phyloP scores from a whole-genome alignment of 1,140 invertebrate species.

The Cephus cinctus region DNA sequence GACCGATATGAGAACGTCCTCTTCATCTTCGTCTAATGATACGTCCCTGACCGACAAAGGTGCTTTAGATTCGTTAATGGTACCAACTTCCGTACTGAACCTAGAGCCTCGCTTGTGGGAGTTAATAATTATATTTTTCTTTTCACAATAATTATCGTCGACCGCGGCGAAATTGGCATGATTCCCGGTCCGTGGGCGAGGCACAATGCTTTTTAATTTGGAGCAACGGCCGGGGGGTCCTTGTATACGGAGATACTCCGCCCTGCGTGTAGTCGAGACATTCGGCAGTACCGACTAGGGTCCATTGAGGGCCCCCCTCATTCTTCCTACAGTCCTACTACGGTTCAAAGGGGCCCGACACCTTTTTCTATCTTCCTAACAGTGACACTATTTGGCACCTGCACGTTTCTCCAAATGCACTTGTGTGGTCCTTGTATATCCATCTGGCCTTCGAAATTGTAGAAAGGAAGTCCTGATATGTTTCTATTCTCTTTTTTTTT shows the following conservation, averaged over 20 bases:
- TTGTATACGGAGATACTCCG: not conserved
- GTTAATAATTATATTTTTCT: not conserved
- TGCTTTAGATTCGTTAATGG: no score
- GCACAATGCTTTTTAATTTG: slow-evolving; percentile 12
- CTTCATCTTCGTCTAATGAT: slow-evolving; percentile 1
- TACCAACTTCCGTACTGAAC: not conserved
- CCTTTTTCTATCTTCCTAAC: slow-evolving; percentile 11
- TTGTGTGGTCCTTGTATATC: no score
- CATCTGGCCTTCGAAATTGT: no score
- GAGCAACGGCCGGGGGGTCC: not conserved
- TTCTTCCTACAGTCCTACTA: no score
- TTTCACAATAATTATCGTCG: not conserved
- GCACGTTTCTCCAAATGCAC: no score
- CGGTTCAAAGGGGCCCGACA: not conserved
- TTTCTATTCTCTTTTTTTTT: no score
- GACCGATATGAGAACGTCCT: not conserved
- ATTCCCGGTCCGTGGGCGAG: not conserved
- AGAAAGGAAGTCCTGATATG: no score
- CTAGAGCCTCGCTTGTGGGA: not conserved
- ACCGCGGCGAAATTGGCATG: slow-evolving; percentile 4
- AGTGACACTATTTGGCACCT: slow-evolving; percentile 39
- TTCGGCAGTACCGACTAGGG: no score
- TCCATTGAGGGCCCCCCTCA: no score
- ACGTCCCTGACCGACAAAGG: not conserved
- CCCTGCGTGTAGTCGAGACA: not conserved